Conservation (phyloP, 2,797 vertebrate species). For the Pipistrellus kuhlii region DNA sequence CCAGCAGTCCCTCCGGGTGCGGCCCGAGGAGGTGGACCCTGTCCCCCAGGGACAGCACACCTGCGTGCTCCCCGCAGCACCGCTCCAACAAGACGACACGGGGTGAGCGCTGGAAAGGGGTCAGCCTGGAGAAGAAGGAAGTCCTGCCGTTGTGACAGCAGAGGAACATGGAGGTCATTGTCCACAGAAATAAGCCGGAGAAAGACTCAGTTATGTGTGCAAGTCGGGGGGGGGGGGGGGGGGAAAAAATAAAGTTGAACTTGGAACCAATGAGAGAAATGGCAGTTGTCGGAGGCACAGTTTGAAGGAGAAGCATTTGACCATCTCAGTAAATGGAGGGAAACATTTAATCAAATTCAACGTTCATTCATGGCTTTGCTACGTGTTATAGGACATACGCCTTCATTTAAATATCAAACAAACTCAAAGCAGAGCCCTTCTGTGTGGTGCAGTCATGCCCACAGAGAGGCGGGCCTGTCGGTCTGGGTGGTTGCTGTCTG, state of each 20-base stretch:
- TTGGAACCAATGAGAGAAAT: background rate
- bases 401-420: background rate
- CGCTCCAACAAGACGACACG: background rate
- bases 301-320: background rate
- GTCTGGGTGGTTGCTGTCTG: background rate
- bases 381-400: background rate
- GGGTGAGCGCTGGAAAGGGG: background rate
- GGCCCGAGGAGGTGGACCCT: background rate
- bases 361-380: background rate
- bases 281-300: background rate
- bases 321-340: background rate
- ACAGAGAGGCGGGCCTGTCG: no score
- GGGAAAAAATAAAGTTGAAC: no score
- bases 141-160: background rate
- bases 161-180: background rate
- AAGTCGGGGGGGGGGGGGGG: accelerated
- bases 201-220: background rate
- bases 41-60: background rate
- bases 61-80: background rate
- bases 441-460: background rate
- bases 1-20: background rate
- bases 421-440: background rate
- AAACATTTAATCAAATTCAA: background rate
- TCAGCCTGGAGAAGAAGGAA: background rate
- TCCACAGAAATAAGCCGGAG: background rate